These are phyloP conservation scores for Ailuropoda melanoleuca DNA, from an alignment of 2,113 vertebrate species.

Conservation along the genomic window DNA sequence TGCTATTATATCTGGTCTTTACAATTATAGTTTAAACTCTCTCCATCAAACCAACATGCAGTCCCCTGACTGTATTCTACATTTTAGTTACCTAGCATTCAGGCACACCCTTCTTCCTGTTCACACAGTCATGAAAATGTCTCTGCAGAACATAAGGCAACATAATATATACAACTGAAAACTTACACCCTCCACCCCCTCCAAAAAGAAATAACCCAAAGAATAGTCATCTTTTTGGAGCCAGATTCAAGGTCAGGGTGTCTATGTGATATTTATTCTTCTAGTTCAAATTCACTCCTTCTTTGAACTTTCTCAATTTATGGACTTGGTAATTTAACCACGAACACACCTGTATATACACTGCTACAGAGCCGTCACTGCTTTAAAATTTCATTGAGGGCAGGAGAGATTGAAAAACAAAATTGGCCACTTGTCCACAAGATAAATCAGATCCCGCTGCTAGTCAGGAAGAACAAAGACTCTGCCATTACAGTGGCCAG, in stretches of 20 bases:
- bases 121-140: background rate
- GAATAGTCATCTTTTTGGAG: background rate
- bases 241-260: background rate
- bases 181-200: background rate
- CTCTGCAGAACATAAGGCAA: background rate
- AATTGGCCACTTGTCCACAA: background rate
- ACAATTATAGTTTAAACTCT: background rate
- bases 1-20: background rate
- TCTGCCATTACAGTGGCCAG: background rate
- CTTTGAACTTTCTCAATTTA: background rate
- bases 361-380: background rate
- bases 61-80: background rate
- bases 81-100: background rate
- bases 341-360: background rate
- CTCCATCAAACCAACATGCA: background rate
- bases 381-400: background rate
- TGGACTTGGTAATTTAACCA: background rate
- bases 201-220: background rate
- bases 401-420: background rate
- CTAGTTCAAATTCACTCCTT: background rate
- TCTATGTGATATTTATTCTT: background rate
- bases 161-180: background rate
- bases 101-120: background rate
- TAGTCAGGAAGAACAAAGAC: background rate
- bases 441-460: background rate